Evolutionary conservation across 1,140 invertebrate species (phyloP).

Genomic region (Drosophila ficusphila): DNA sequence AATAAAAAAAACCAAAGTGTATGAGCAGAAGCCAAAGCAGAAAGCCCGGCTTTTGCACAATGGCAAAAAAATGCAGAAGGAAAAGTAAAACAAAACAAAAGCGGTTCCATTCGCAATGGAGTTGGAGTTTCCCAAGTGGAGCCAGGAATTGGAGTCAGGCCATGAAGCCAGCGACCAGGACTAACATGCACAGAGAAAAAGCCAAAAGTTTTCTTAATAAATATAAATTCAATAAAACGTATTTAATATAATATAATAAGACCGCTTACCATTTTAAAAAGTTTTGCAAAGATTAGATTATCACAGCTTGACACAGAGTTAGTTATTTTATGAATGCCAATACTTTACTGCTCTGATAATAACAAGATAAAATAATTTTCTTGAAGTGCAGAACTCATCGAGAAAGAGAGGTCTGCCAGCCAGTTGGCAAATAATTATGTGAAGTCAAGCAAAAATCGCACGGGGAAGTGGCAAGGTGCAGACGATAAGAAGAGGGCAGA

Average conservation of each 20-base stretch:
- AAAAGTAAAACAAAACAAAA: conserved; percentile 53
- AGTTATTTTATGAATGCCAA: too few relatives aligned
- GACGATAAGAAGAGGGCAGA: conserved; percentile 35
- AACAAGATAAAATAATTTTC: neutral
- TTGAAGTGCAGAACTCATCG: conserved; percentile 12
- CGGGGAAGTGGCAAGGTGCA: conserved; percentile 12
- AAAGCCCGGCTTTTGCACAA: conserved; percentile 21
- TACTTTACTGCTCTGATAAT: too few relatives aligned
- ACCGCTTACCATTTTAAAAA: too few relatives aligned
- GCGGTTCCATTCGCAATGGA: conserved; percentile 42
- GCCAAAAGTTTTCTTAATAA: too few relatives aligned
- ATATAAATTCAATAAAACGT: neutral
- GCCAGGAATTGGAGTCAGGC: conserved; percentile 24
- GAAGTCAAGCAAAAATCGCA: conserved; percentile 56
- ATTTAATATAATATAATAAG: too few relatives aligned
- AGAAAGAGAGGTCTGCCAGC: conserved; percentile 26
- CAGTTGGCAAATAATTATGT: conserved; percentile 68
- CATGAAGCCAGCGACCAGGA: conserved; percentile 27
- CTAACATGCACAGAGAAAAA: conserved; percentile 1
- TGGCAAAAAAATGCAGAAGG: conserved; percentile 28
- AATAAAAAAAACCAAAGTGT: conserved; percentile 24
- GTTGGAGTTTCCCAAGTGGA: conserved; percentile 37
- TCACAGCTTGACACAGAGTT: too few relatives aligned
- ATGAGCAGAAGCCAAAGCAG: conserved; percentile 9
- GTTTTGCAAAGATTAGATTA: too few relatives aligned